Percentiles rank a stretch among this genome's conserved stretches.
phyloP scores from a whole-genome alignment of 64 coral and sea anemone species.

The Pocillopora verrucosa region DNA sequence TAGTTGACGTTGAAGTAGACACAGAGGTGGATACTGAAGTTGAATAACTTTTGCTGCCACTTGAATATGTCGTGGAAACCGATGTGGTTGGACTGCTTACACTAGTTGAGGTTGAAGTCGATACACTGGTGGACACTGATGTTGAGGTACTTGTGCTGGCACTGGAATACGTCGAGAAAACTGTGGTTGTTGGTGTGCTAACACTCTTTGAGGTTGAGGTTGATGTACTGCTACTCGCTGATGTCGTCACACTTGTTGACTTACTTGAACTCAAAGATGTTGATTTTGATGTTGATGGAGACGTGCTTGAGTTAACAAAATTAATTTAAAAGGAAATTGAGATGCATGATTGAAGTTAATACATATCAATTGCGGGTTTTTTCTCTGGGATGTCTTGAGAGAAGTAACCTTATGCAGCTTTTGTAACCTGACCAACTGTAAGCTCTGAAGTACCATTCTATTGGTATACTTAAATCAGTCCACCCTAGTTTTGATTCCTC shows the following conservation, averaged over 20 bases:
- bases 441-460: no score
- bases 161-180: neutral
- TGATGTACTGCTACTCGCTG: neutral
- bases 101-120: conserved; percentile 3
- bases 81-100: conserved; percentile 10
- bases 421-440: no score
- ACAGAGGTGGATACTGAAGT: neutral
- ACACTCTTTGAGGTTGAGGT: neutral
- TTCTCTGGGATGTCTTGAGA: no score
- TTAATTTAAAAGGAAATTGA: no score
- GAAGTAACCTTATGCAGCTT: no score
- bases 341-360: no score
- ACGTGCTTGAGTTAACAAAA: neutral
- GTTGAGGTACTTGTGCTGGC: neutral
- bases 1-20: neutral
- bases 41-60: neutral
- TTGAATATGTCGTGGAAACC: neutral
- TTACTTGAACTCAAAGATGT: neutral
- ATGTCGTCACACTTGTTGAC: conserved; percentile 1
- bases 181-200: conserved; percentile 14
- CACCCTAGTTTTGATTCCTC: no score
- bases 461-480: no score
- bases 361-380: no score
- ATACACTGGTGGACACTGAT: neutral
- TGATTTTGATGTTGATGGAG: conserved; percentile 1